Evolutionary conservation across 1,140 invertebrate genomes (phyloP).

Genomic region (Drosophila lacteicornis): DNA sequence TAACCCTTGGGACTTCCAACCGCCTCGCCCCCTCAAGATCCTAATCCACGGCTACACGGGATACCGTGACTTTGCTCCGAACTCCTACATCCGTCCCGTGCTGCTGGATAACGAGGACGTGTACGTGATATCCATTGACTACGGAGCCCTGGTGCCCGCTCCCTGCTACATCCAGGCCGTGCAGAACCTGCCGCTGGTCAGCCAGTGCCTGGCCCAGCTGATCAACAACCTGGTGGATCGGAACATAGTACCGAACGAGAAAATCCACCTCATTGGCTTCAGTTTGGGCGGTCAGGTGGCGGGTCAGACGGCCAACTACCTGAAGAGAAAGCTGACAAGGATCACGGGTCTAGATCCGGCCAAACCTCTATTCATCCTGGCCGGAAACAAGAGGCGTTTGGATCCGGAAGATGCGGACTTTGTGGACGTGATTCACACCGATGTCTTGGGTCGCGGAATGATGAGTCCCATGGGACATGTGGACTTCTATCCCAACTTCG

Average conservation of each 20-base stretch:
- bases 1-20: conserved; percentile 86
- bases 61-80: conserved; percentile 87
- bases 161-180: conserved; percentile 87
- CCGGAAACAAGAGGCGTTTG: conserved; percentile 85
- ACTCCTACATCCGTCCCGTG: conserved; percentile 87
- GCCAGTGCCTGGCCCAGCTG: conserved; percentile 87
- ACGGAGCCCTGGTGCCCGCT: conserved; percentile 85
- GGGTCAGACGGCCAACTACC: conserved; percentile 90
- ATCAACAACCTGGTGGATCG: conserved; percentile 87
- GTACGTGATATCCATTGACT: conserved; percentile 88
- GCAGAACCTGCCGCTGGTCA: conserved; percentile 86
- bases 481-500: conserved; percentile 89
- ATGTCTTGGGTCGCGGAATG: conserved; percentile 86
- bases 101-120: conserved; percentile 86
- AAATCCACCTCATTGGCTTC: conserved; percentile 95
- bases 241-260: conserved; percentile 86
- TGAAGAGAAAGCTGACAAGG: conserved; percentile 85
- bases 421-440: conserved; percentile 88
- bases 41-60: conserved; percentile 89
- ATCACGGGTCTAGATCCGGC: conserved; percentile 88
- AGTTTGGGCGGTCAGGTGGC: conserved; percentile 95
- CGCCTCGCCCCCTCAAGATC: conserved; percentile 86
- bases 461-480: conserved; percentile 86
- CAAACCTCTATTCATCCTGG: conserved; percentile 86
- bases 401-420: conserved; percentile 87